A percentile compares a stretch with the other conserved stretches of the same genome.
Evolutionary conservation across 2,888 invertebrate genomes (phyloP).

Genomic region (Liopterus haemorrhoidalis): DNA sequence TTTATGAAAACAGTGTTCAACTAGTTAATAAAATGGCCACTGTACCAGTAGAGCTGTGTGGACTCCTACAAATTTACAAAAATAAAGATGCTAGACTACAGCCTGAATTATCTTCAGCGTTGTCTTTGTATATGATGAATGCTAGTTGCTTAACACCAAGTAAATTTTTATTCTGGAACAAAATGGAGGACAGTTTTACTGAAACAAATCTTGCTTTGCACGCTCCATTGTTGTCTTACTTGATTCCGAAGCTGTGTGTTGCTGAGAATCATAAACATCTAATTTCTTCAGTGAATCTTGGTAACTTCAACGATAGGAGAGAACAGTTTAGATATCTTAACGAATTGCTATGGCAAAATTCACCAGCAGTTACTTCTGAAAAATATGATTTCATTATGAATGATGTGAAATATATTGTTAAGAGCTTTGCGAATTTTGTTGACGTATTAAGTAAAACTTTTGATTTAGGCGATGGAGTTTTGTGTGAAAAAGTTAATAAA

Average conservation of each 20-base stretch:
- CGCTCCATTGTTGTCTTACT: constrained; percentile 13
- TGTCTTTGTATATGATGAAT: constrained; percentile 14
- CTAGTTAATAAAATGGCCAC: constrained; percentile 22
- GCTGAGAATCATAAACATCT: constrained; percentile 38
- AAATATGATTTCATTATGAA: constrained; percentile 43
- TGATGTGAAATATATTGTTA: constrained; percentile 31
- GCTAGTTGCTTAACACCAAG: constrained; percentile 9
- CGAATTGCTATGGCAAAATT: constrained; percentile 58
- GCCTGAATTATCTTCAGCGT: constrained; percentile 33
- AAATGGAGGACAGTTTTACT: not conserved
- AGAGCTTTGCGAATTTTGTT: constrained; percentile 30
- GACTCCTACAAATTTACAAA: constrained; percentile 33
- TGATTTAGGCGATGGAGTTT: not conserved
- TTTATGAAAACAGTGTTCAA: constrained; percentile 14
- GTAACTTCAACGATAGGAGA: constrained; percentile 48
- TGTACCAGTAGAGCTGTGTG: constrained; percentile 36
- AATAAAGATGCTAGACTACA: constrained; percentile 33
- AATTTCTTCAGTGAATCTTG: constrained; percentile 46
- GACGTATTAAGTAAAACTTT: constrained; percentile 23
- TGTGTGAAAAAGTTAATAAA: constrained; percentile 14
- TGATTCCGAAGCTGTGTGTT: constrained; percentile 14
- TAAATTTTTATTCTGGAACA: constrained; percentile 5
- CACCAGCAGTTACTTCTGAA: constrained; percentile 48
- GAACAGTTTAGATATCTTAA: constrained; percentile 49
- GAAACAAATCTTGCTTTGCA: constrained; percentile 8